Percentiles rank a stretch among this genome's conserved stretches.
These are phyloP conservation scores for Heteronetta atricapilla DNA, from an alignment of 2,113 vertebrate species.

Conservation along the genomic window DNA sequence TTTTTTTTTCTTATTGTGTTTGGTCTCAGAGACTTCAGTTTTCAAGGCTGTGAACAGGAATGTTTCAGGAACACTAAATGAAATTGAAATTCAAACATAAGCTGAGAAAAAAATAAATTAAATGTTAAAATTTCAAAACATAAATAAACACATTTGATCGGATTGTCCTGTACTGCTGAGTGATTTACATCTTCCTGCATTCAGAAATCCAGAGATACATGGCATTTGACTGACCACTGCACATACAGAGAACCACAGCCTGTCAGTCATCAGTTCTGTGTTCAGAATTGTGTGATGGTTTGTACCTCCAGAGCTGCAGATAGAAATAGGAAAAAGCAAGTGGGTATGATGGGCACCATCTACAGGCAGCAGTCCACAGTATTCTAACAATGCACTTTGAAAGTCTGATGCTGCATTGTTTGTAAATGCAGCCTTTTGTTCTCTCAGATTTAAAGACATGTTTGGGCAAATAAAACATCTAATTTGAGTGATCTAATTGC, in stretches of 20 bases:
- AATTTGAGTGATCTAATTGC: slow-evolving; percentile 55
- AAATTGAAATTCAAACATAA: not conserved
- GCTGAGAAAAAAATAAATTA: not conserved
- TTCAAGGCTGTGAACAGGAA: not conserved
- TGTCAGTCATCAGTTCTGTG: accelerated
- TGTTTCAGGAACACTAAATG: not conserved
- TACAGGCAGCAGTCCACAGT: not conserved
- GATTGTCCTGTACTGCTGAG: not conserved
- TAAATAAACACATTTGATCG: not conserved
- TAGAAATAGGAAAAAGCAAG: not conserved
- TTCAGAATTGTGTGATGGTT: not conserved
- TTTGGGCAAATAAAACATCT: slow-evolving; percentile 55
- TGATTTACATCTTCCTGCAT: not conserved
- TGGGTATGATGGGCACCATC: too few species aligned
- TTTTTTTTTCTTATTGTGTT: not conserved
- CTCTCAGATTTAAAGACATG: not conserved
- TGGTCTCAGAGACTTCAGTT: not conserved
- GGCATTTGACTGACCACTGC: accelerated
- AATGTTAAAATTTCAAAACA: not conserved
- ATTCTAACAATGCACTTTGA: not conserved
- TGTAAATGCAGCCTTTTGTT: slow-evolving; percentile 41
- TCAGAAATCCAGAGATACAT: not conserved
- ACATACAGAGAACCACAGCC: not conserved
- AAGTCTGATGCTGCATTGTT: not conserved
- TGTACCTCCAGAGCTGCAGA: not conserved